Evolutionary conservation across 2,888 invertebrate genomes (phyloP).

Genomic region (Chirona hameri): DNA sequence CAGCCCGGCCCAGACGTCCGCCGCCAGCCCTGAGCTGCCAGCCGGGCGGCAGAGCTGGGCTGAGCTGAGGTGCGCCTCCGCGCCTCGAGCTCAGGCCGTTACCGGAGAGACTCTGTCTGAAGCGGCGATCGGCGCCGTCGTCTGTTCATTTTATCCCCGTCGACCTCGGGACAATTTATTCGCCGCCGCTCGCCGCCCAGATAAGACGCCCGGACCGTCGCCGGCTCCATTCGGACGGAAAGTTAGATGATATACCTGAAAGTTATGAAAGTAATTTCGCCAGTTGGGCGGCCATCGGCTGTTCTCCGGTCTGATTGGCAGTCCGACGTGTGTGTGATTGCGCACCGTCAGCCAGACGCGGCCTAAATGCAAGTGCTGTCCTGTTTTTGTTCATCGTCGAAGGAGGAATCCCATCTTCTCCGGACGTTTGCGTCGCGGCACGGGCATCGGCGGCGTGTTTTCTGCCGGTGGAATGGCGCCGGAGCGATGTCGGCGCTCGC

Average conservation of each 20-base stretch:
- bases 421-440: neutral
- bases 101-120: neutral
- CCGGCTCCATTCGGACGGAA: neutral
- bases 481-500: neutral
- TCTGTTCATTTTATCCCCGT: slow-evolving; percentile 23
- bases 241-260: slow-evolving; percentile 25
- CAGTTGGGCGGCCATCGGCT: neutral
- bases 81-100: neutral
- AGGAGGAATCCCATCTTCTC: neutral
- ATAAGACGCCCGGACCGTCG: neutral
- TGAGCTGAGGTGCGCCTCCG: neutral
- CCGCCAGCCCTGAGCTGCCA: neutral
- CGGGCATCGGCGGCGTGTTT: slow-evolving; percentile 13
- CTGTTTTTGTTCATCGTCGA: neutral
- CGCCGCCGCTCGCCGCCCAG: neutral
- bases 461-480: neutral
- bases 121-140: neutral
- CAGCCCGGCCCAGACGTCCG: neutral
- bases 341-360: neutral
- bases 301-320: neutral
- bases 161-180: slow-evolving; percentile 14
- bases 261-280: slow-evolving; percentile 10
- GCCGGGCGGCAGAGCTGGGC: neutral
- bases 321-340: neutral
- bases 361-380: neutral